Evolutionary conservation across 1,140 invertebrate genomes (phyloP).

Genomic region (Lordiphosa clarofinis): DNA sequence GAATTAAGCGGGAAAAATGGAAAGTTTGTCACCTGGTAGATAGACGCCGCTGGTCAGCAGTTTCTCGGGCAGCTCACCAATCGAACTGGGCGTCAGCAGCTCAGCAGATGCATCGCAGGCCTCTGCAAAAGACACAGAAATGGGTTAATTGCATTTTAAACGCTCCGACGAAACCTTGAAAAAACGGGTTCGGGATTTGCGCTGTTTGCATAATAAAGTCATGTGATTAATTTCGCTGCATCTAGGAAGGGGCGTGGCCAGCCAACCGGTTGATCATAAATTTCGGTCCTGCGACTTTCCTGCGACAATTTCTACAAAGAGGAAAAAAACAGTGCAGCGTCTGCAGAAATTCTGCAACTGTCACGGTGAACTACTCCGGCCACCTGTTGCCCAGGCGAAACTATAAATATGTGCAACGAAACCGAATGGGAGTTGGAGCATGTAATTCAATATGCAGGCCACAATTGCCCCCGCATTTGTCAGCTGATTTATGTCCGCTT

Average conservation of each 20-base stretch:
- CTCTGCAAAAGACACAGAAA: constrained; percentile 33
- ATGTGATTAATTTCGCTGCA: constrained; percentile 71
- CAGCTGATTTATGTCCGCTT: constrained; percentile 66
- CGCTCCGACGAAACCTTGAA: constrained; percentile 63
- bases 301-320: constrained; percentile 52
- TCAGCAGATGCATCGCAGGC: constrained; percentile 47
- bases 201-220: constrained; percentile 68
- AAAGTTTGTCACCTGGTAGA: constrained; percentile 80
- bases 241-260: constrained; percentile 42
- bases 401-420: constrained; percentile 14
- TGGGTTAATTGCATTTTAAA: constrained; percentile 75
- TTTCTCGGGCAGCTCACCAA: constrained; percentile 81
- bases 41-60: constrained; percentile 82
- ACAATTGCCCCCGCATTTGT: constrained; percentile 69
- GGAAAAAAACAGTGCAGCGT: constrained; percentile 62
- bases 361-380: constrained; percentile 11
- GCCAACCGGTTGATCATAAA: constrained; percentile 61
- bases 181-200: constrained; percentile 61
- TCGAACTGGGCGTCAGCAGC: constrained; percentile 79
- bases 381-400: constrained; percentile 12
- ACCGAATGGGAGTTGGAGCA: constrained; percentile 45
- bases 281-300: constrained; percentile 52
- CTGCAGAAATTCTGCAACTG: constrained; percentile 61
- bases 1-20: constrained; percentile 65
- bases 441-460: constrained; percentile 64